Evolutionary conservation across 2,113 vertebrate genomes (phyloP), one percentile per base, ranked within the genome.

Genomic region (Dryoscopus gambensis): DNA sequence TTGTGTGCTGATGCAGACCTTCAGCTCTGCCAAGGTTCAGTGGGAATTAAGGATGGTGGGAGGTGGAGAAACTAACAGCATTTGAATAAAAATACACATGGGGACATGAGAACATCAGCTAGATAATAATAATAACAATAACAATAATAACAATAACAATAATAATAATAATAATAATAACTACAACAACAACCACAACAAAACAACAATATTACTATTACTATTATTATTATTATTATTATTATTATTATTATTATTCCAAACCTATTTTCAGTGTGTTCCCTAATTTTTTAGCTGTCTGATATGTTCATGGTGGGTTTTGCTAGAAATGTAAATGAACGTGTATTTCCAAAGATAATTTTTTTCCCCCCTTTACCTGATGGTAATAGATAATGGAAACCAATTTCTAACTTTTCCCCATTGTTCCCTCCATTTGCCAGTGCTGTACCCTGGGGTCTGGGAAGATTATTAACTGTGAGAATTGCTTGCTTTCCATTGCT

Each of bases 11-110:
- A 70, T 81, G 87, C 50, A 88, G 90, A 84, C 77, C 90, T 95
- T 81, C 31, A 24, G 52, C 76, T 86, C 56, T 63, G 83, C 27
- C 73, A 77, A 27, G 83, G 68, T 81, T 75, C 95, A 42, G 44
- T 77, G 88, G 92, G 88, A 97, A 94, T 94, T 93, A 50, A 64
- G 92, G 83, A 75, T 92, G 85, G 55, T 37, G 64, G 85, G 79
- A 94, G 68, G 86, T 93, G 92, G 76, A 1, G 57, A 86, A 97
- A 92, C 60, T 27, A 68, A 71, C 33, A 84, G 63, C 65, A 96
- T 95, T 90, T 95, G 83, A 92, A 96, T 96, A 93, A 95, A 96
- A 95, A 96, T 95, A 88, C 90, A 80, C 88, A 62, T 4, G 83
- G 86, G 93, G 87, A 90, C 92, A 96, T 30, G 37, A 75, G 73